Evolutionary conservation across 2,888 invertebrate genomes (phyloP).

Genomic region (Dione juno): DNA sequence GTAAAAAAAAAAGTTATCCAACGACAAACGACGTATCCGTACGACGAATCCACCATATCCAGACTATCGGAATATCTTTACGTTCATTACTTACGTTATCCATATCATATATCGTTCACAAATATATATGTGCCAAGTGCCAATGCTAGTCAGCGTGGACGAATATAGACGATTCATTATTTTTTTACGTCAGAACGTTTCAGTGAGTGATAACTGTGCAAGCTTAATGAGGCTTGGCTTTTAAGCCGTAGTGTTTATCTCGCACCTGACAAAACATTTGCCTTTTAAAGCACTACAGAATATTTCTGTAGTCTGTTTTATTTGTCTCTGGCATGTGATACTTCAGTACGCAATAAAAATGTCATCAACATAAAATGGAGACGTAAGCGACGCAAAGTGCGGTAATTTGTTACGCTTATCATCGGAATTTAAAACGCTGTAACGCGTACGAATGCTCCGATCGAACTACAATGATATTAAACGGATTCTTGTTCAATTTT

Average conservation of each 20-base stretch:
- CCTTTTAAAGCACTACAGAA: constrained; percentile 3
- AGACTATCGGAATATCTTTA: too few species aligned
- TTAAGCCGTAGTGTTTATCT: constrained; percentile 14
- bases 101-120: too few species aligned
- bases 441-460: constrained; percentile 1
- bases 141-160: not conserved
- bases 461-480: constrained; percentile 6
- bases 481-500: not conserved
- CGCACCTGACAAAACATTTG: constrained; percentile 8
- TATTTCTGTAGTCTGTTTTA: constrained; percentile 19
- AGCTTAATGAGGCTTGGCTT: constrained; percentile 15
- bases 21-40: too few species aligned
- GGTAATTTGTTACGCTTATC: constrained; percentile 21
- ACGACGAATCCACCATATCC: too few species aligned
- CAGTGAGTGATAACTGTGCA: constrained; percentile 7
- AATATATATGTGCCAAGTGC: too few species aligned
- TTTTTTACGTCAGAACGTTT: constrained; percentile 1
- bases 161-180: constrained; percentile 1
- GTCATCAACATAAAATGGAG: constrained; percentile 25
- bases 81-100: too few species aligned
- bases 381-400: constrained; percentile 16
- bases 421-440: constrained; percentile 14
- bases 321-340: constrained; percentile 20
- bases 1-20: too few species aligned
- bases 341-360: constrained; percentile 23